Evolutionary conservation across 2,888 invertebrate species (phyloP), one percentile per base, ranked within the genome.

Genomic region (Ametastegia equiseti): DNA sequence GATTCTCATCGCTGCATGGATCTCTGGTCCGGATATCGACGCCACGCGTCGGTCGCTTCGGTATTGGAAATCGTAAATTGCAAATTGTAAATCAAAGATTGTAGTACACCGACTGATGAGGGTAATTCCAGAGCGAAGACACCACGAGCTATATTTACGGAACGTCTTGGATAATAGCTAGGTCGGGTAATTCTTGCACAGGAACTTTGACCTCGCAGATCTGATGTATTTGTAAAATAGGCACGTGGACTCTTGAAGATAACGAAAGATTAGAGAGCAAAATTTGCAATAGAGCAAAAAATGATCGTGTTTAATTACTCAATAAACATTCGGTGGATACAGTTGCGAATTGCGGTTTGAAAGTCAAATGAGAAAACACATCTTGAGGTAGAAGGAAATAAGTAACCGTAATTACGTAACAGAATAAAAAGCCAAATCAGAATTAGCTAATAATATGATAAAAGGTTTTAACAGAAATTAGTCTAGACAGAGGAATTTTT

Each of bases 91-190:
- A 63, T 3, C n/a, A 15, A 19, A 60, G 27, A 60, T 60, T 60
- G 63, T 6, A 30, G 19, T 67, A 23, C 65, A 67, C 39, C 36
- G 36, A 1, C 39, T 39, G 65, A 67, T 67, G 36, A 67, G 36
- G 39, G 19, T 67, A n/a, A n/a, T n/a, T 36, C 19, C 39, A 39
- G 39, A 4, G 65, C 7, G 7, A 39, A 67, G 36, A n/a, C n/a
- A 19, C 7, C 19, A 13, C 1, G 19, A 1, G 13, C 19, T 36
- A 33, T 30, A 30, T 30, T 63, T 5, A 6, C 5, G 15, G n/a
- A 63, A 63, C 63, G 19, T 63, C 63, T 63, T 63, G 15, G 63
- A 63, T 63, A 63, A 63, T 63, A 63, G 63, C n/a, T n/a, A n/a
- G n/a, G 30, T 54, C 54, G 11, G 63, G 13, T 33, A 33, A 6